Evolutionary conservation across 1,140 invertebrate species (phyloP).

Genomic region (Aphelenchoides avenae): DNA sequence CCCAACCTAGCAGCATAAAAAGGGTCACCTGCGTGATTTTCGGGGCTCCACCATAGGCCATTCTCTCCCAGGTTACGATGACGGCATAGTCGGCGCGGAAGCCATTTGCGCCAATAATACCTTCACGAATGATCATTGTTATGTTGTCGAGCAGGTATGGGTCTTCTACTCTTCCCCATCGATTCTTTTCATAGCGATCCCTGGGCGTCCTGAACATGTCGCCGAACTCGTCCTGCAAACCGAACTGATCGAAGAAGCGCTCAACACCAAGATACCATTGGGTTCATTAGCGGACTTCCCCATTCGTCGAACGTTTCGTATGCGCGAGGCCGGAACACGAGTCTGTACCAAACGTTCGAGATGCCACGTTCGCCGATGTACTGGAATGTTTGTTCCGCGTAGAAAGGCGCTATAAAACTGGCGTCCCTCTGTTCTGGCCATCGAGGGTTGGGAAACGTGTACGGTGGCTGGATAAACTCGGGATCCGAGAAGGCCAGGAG

Average conservation of each 20-base stretch:
- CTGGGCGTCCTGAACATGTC: conserved; percentile 35
- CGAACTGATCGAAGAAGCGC: background rate
- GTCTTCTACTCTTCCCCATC: conserved; percentile 65
- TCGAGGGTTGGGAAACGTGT: conserved; percentile 77
- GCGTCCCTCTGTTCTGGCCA: conserved; percentile 81
- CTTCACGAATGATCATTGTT: conserved; percentile 80
- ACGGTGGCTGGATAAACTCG: conserved; percentile 69
- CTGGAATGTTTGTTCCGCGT: conserved; percentile 67
- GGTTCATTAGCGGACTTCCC: conserved; percentile 32
- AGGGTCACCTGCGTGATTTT: conserved; percentile 60
- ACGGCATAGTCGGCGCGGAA: conserved; percentile 81
- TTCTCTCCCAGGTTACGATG: conserved; percentile 91
- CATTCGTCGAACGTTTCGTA: conserved; percentile 42
- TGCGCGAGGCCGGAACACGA: conserved; percentile 35
- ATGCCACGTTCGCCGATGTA: conserved; percentile 44
- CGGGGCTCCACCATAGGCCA: conserved; percentile 77
- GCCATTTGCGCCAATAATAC: conserved; percentile 80
- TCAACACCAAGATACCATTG: conserved; percentile 13
- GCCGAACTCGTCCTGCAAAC: conserved; percentile 18
- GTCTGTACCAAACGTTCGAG: conserved; percentile 42
- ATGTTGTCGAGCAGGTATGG: conserved; percentile 75
- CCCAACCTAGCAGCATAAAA: too few species aligned
- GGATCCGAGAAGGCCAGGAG: conserved; percentile 44
- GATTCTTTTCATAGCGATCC: conserved; percentile 63
- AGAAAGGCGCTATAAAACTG: conserved; percentile 85